Evolutionary conservation across 2,888 invertebrate genomes (phyloP), one percentile per base, ranked within the genome.

Genomic region (Scaptomyza tumidula): DNA sequence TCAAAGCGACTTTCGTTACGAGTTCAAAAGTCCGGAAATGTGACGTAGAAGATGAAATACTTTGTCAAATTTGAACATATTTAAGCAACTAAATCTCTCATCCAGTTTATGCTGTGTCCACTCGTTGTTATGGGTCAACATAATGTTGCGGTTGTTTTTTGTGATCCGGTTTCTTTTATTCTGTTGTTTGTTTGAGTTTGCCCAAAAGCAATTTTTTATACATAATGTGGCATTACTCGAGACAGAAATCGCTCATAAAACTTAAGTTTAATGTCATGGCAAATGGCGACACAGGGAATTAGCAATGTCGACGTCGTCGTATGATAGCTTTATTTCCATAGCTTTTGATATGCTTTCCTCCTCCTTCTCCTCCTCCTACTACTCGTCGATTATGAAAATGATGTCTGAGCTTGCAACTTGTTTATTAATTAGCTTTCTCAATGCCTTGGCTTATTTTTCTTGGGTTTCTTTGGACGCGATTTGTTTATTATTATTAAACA

Each of bases 271-370:
- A 78, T 65, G 73, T 71, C 80, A 80, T 71, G 73, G 73, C 83
- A 78, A 84, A 80, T 76, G 86, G 84, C 82, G 89, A 82, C 86
- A 84, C 57, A 71, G 59, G 72, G 80, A 74, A 84, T 87, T 82
- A 88, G 70, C 63, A 66, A 64, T 71, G 79, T 72, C 81, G 70
- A 44, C 61, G 63, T 58, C 61, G 63, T 58, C 69, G 19, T 19
- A 19, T 75, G 81, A 83, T 80, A 71, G 80, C 75, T 81, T 86
- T 79, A 86, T 86, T 71, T 74, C 62, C 62, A 70, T 52, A 53
- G n/a, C n/a, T 50, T 44, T 39, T 56, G 60, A 62, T 61, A 72
- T 64, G 72, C 60, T 64, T 37, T 14, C 48, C 19, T 10, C 3
- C 33, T 9, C 10, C 33, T 10, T 33, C 33, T 33, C 33, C 6